Conservation (phyloP, 2,888 invertebrate genomes). For the Gibbula magus region DNA sequence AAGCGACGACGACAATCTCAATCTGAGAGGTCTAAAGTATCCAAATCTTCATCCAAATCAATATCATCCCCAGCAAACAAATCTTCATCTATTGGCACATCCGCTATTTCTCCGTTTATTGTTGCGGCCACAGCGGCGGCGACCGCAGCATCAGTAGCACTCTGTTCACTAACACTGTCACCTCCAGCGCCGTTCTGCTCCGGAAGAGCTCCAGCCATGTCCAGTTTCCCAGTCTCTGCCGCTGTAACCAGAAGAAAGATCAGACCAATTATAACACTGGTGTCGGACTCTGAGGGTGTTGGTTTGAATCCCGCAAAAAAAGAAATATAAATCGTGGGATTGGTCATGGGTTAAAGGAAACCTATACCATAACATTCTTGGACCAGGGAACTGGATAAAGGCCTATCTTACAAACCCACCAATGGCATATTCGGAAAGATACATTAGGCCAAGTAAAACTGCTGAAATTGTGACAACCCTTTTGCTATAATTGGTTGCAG, state of each 20-base stretch:
- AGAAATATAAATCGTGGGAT: too few relatives aligned
- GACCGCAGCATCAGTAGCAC: conserved; percentile 62
- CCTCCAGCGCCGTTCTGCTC: conserved; percentile 36
- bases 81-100: conserved; percentile 73
- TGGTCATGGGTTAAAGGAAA: too few relatives aligned
- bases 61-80: conserved; percentile 74
- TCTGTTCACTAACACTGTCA: conserved; percentile 20
- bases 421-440: too few relatives aligned
- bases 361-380: too few relatives aligned
- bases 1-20: conserved; percentile 32
- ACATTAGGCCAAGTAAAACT: too few relatives aligned
- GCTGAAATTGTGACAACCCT: too few relatives aligned
- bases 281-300: too few relatives aligned
- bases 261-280: too few relatives aligned
- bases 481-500: too few relatives aligned
- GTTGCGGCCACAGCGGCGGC: conserved; percentile 63
- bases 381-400: too few relatives aligned
- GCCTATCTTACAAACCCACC: too few relatives aligned
- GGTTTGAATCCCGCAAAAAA: too few relatives aligned
- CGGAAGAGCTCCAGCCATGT: conserved; percentile 65
- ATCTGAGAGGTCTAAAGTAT: conserved; percentile 67
- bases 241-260: background rate
- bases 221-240: conserved; percentile 65
- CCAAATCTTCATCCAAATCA: conserved; percentile 74
- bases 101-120: conserved; percentile 61